Evolutionary conservation across 2,888 invertebrate species (phyloP), one percentile per base, ranked within the genome.

Genomic region (Agriopis marginaria): DNA sequence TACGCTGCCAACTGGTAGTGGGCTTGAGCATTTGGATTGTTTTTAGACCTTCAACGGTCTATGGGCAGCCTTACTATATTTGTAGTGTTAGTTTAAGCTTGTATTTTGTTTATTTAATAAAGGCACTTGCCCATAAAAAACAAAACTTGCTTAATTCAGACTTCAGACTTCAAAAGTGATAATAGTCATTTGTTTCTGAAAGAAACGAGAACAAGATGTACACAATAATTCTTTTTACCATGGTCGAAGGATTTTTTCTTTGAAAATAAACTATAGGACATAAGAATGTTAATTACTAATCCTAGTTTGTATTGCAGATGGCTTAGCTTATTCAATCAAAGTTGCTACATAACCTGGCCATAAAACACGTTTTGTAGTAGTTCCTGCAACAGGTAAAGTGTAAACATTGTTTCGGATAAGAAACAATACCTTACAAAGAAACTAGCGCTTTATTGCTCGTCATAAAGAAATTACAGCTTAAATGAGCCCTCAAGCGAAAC

Each of bases 391-490:
- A 64, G 64, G 64, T 54, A 68, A 63, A 56, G 49, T 47, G 47
- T 47, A 67, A 63, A 51, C 60, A 64, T 55, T 64, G 59, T 66
- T 6, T 23, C 23, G 44, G n/a, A 9, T 14, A 39, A 23, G 65
- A 50, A 62, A 69, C 65, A 69, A 69, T 56, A 60, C 63, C 55
- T 47, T 40, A 69, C 69, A 69, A 69, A 51, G 65, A 62, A 69
- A 58, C 53, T 42, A 53, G 51, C 49, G 59, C 32, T 55, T 65
- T 66, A 70, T 66, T 62, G 53, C 47, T 54, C 17, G 32, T 47
- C 58, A 49, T 66, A 70, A 70, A 70, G 62, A 62, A 62, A 70
- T 70, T 70, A 70, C 66, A 58, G 56, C 49, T 5, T 56, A 60
- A 50, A 47, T 58, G 62, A 51, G 47, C 47, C 53, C 62, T 65